A percentile compares a stretch with the other conserved stretches of the same genome.
Conservation (phyloP, 2,113 vertebrate species). For the Callipepla squamata region DNA sequence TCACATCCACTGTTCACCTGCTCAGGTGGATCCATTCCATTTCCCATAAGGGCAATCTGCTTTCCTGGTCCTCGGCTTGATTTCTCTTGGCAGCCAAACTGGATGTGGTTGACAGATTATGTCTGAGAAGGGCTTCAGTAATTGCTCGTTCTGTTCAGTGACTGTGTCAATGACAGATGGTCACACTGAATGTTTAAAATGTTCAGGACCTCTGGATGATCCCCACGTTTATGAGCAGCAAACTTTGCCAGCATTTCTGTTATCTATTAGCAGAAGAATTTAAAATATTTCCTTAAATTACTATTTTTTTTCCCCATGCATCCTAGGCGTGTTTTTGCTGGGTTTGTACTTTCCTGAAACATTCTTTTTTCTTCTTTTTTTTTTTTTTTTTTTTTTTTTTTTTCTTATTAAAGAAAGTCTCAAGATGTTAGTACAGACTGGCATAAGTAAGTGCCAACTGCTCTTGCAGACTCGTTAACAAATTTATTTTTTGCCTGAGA, state of each 20-base stretch:
- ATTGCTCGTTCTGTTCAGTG: constrained; percentile 74
- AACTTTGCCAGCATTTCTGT: constrained; percentile 68
- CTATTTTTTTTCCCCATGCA: background rate
- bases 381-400: background rate
- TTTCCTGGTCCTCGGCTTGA: constrained; percentile 46
- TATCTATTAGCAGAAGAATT: constrained; percentile 58
- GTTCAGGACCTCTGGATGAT: constrained; percentile 67
- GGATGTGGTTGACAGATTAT: constrained; percentile 72
- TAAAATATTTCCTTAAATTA: constrained; percentile 40
- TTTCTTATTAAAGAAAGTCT: constrained; percentile 65
- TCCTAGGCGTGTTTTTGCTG: background rate
- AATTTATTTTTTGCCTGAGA: constrained; percentile 76
- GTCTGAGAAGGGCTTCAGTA: constrained; percentile 76
- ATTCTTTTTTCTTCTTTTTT: background rate
- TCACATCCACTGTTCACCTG: background rate
- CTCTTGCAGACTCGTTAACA: constrained; percentile 79
- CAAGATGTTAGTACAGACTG: constrained; percentile 82
- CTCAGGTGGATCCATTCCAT: constrained; percentile 17
- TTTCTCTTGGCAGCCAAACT: constrained; percentile 69
- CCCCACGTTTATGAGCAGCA: constrained; percentile 22
- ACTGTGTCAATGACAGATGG: constrained; percentile 79
- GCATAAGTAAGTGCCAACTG: constrained; percentile 74
- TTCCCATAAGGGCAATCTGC: constrained; percentile 47
- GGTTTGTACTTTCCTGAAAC: background rate
- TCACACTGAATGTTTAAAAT: constrained; percentile 72